A percentile compares a stretch with the other conserved stretches of the same genome.
Evolutionary conservation across 2,113 vertebrate species (phyloP).

Genomic region (Crypturellus undulatus): DNA sequence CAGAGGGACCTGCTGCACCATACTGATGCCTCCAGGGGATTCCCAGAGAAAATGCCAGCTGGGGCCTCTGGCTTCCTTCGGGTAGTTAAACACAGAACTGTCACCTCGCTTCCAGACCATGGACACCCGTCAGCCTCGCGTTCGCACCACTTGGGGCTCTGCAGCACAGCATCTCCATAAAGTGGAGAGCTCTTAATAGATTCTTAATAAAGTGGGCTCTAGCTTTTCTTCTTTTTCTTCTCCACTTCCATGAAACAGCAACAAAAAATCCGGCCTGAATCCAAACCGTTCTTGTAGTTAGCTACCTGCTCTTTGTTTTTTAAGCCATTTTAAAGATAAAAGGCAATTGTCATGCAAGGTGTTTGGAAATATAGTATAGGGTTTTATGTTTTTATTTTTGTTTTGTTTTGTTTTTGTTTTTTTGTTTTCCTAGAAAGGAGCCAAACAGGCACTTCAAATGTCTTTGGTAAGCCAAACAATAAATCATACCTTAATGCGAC

Average conservation of each 20-base stretch:
- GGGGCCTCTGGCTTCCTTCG: background rate
- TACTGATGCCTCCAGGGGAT: conserved; percentile 8
- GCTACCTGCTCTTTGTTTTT: background rate
- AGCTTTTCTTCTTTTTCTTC: background rate
- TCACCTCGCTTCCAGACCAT: background rate
- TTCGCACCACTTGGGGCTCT: background rate
- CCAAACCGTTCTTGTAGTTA: background rate
- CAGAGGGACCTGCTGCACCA: background rate
- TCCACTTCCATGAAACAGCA: background rate
- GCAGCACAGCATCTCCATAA: conserved; percentile 5
- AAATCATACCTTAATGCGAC: background rate
- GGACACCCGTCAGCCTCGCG: background rate
- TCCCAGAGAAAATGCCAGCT: background rate
- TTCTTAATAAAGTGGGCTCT: background rate
- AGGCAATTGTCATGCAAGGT: background rate
- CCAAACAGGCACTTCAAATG: background rate
- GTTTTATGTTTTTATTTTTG: too few relatives aligned
- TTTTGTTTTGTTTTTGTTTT: too few relatives aligned
- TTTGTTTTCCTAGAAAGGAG: background rate
- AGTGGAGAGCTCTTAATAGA: background rate
- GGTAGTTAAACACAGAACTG: conserved; percentile 5
- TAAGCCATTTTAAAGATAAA: background rate
- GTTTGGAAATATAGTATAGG: background rate
- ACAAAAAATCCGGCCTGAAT: background rate
- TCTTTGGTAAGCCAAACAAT: background rate